These are phyloP conservation scores for Lamprotornis superbus DNA, from an alignment of 2,113 vertebrate species.

Conservation along the genomic window DNA sequence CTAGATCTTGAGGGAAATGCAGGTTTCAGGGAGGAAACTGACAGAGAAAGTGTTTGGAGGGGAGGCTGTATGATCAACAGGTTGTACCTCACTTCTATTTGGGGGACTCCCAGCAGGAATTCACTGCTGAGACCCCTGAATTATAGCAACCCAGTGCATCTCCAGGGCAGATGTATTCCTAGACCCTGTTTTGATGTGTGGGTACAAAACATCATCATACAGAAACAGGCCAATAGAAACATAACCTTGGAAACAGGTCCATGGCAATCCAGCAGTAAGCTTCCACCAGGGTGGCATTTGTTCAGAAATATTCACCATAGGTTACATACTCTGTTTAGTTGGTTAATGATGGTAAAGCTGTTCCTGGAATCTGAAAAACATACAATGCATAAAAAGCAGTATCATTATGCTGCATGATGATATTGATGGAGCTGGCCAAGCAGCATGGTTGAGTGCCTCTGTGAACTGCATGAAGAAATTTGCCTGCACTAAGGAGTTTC, in stretches of 20 bases:
- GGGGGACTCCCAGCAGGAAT: not conserved
- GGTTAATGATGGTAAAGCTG: not conserved
- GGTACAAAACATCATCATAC: not conserved
- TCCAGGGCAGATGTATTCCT: not conserved
- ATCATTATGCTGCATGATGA: not conserved
- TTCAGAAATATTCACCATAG: not conserved
- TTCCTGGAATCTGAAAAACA: not conserved
- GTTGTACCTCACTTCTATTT: not conserved
- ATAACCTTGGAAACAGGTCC: not conserved
- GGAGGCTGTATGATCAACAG: not conserved
- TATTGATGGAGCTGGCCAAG: not conserved
- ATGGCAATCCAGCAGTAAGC: not conserved
- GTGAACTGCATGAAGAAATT: not conserved
- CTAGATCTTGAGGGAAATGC: not conserved
- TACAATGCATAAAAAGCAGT: not conserved
- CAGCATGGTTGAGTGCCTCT: not conserved
- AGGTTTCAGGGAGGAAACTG: not conserved
- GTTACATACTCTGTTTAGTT: not conserved
- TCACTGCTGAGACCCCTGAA: not conserved
- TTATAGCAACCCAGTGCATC: not conserved
- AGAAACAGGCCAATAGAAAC: not conserved
- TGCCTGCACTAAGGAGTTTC: not conserved
- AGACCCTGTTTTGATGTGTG: not conserved
- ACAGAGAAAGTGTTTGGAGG: not conserved
- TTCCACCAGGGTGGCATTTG: not conserved